phyloP scores from a whole-genome alignment of 1,140 invertebrate species.

The Patella vulgata region DNA sequence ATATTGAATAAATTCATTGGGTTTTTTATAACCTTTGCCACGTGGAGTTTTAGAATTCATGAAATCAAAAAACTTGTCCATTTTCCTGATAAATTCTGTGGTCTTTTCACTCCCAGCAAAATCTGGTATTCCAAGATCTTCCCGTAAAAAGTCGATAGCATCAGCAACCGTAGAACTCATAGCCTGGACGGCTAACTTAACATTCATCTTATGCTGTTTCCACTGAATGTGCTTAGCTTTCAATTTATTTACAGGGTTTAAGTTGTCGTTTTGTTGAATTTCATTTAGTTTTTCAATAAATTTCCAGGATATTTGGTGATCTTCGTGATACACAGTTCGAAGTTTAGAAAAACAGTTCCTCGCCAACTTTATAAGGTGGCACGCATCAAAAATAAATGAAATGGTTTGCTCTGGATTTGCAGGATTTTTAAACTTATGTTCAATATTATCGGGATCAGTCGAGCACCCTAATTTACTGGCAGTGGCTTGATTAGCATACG shows the following conservation, averaged over 20 bases:
- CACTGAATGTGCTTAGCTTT: not conserved
- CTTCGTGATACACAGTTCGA: not conserved
- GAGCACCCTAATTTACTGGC: not conserved
- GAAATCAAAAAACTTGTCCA: no score
- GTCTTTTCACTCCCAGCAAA: no score
- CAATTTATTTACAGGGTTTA: constrained; percentile 1
- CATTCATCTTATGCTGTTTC: no score
- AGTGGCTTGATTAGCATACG: constrained; percentile 4
- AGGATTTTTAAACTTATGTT: not conserved
- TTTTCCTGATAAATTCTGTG: no score
- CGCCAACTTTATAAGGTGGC: constrained; percentile 6
- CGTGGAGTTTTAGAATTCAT: no score
- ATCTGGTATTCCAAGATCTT: no score
- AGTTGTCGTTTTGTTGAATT: not conserved
- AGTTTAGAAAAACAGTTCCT: not conserved
- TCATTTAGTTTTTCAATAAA: not conserved
- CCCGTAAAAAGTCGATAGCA: no score
- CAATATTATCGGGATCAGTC: not conserved
- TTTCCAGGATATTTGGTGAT: not conserved
- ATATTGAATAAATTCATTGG: no score
- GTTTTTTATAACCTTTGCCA: no score
- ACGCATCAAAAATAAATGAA: constrained; percentile 8
- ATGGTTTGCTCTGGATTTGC: not conserved
- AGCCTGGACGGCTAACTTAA: no score
- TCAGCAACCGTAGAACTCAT: no score